Percentiles rank a stretch among this genome's conserved stretches.
These are phyloP conservation scores for Aplodontia rufa DNA, from an alignment of 2,113 vertebrate genomes.

Conservation along the genomic window DNA sequence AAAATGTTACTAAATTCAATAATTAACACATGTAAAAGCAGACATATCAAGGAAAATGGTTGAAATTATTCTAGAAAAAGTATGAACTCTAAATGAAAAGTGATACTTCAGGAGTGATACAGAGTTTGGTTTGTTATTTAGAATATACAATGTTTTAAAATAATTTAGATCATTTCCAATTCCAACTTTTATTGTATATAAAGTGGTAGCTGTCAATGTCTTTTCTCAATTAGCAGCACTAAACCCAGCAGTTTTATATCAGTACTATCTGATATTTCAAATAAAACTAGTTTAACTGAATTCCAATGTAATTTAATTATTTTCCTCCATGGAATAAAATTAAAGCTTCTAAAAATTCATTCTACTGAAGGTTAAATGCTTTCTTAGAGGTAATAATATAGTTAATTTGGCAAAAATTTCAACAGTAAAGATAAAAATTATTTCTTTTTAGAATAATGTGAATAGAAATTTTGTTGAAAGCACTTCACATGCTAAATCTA, in stretches of 20 bases:
- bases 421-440: not conserved
- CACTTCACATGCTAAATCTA: not conserved
- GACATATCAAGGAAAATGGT: constrained; percentile 1
- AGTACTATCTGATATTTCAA: constrained; percentile 51
- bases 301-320: constrained; percentile 43
- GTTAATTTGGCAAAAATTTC: not conserved
- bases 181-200: not conserved
- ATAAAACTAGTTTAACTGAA: constrained; percentile 35
- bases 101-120: not conserved
- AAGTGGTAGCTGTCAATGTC: not conserved
- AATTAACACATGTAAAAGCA: constrained; percentile 23
- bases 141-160: not conserved
- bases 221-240: constrained; percentile 32
- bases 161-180: constrained; percentile 4
- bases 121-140: constrained; percentile 9
- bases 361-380: not conserved
- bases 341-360: constrained; percentile 4
- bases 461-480: constrained; percentile 27
- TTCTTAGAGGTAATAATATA: not conserved
- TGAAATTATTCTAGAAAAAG: constrained; percentile 8
- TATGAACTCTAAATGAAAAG: constrained; percentile 21
- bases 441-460: not conserved
- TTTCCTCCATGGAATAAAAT: not conserved
- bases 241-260: constrained; percentile 22
- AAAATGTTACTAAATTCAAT: not conserved